These are phyloP conservation scores for Heteractis magnifica DNA, from an alignment of 92 coral and sea anemone species.

Conservation along the genomic window DNA sequence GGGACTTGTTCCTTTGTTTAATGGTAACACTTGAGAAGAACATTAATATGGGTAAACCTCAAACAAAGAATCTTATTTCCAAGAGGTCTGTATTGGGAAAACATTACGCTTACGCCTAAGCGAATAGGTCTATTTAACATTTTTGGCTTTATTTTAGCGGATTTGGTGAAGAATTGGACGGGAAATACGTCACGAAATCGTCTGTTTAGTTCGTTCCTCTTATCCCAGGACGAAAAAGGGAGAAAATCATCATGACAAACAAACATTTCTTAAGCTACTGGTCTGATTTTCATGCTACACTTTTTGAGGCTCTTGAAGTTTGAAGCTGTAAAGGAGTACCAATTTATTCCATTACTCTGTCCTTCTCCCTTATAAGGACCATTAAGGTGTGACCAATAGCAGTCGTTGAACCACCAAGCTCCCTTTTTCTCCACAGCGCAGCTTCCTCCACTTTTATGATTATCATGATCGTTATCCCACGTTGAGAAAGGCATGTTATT, in stretches of 20 bases:
- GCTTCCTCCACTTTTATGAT: not conserved
- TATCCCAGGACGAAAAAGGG: too few relatives aligned
- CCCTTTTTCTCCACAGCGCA: constrained; percentile 39
- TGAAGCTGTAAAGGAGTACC: constrained; percentile 44
- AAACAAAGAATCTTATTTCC: too few relatives aligned
- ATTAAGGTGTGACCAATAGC: constrained; percentile 50
- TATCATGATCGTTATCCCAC: constrained; percentile 43
- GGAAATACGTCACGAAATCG: too few relatives aligned
- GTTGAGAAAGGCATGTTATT: constrained; percentile 37
- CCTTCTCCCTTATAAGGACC: constrained; percentile 32
- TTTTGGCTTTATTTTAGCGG: too few relatives aligned
- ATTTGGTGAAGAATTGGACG: too few relatives aligned
- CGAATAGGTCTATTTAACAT: too few relatives aligned
- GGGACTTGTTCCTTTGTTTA: too few relatives aligned
- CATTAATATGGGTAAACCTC: too few relatives aligned
- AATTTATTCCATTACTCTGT: constrained; percentile 23
- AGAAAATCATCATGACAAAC: not conserved
- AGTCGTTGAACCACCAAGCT: constrained; percentile 53
- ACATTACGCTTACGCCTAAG: too few relatives aligned
- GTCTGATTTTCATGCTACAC: constrained; percentile 51
- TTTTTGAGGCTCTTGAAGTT: constrained; percentile 35
- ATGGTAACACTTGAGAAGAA: too few relatives aligned
- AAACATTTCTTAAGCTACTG: not conserved
- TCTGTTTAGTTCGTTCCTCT: too few relatives aligned
- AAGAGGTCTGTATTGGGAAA: too few relatives aligned